Conservation (phyloP, 2,888 invertebrate species). For the Drosophila meridiana region DNA sequence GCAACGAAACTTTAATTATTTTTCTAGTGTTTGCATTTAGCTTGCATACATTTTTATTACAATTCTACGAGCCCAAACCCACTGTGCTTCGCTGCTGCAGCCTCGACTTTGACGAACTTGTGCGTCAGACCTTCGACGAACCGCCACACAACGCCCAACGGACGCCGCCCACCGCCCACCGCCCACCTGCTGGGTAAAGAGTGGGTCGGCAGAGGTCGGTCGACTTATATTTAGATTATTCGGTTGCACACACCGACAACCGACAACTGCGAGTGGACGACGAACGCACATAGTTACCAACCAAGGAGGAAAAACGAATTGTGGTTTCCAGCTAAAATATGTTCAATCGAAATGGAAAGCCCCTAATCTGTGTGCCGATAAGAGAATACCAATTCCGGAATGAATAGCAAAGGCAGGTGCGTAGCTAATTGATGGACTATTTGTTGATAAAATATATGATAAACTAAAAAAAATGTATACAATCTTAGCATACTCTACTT, state of each 20-base stretch:
- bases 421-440: constrained; percentile 8
- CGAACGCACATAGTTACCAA: constrained; percentile 2
- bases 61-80: neutral
- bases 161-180: neutral
- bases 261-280: constrained; percentile 5
- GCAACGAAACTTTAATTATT: too few species aligned
- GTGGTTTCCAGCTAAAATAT: constrained; percentile 9
- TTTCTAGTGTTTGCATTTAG: too few species aligned
- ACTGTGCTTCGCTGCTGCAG: constrained; percentile 36
- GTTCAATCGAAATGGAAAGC: neutral
- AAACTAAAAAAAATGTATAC: too few species aligned
- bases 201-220: constrained; percentile 7
- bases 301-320: neutral
- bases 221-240: constrained; percentile 33
- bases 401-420: neutral
- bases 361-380: constrained; percentile 2
- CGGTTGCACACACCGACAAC: constrained; percentile 29
- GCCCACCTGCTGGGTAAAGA: neutral
- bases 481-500: neutral
- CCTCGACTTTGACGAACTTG: constrained; percentile 64
- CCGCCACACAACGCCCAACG: neutral
- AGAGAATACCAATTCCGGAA: constrained; percentile 1
- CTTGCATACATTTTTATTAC: neutral
- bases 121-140: constrained; percentile 34
- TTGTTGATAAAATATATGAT: neutral